phyloP scores from a whole-genome alignment of 2,888 invertebrate species.

The Trisateles emortualis region DNA sequence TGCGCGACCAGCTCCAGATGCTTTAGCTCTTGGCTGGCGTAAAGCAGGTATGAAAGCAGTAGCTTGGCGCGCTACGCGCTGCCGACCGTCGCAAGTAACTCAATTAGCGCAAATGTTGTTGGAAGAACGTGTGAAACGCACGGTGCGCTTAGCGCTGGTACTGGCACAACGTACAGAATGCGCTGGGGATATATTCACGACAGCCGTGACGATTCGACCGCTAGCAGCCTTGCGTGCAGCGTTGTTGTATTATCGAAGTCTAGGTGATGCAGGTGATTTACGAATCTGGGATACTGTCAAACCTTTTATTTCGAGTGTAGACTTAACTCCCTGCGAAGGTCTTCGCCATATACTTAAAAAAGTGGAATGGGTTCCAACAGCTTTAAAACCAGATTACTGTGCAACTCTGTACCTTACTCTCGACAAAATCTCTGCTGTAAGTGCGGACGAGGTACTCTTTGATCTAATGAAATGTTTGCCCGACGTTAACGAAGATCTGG shows the following conservation, averaged over 20 bases:
- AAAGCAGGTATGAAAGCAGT: slow-evolving; percentile 62
- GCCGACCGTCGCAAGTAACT: slow-evolving; percentile 47
- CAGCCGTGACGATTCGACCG: slow-evolving; percentile 52
- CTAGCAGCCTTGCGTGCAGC: slow-evolving; percentile 54
- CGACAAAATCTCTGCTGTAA: slow-evolving; percentile 31
- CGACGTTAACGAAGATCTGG: slow-evolving; percentile 43
- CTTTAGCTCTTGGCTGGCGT: slow-evolving; percentile 54
- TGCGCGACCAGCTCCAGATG: slow-evolving; percentile 53
- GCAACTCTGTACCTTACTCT: slow-evolving; percentile 49
- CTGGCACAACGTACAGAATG: slow-evolving; percentile 51
- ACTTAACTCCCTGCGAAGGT: slow-evolving; percentile 34
- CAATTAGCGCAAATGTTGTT: slow-evolving; percentile 47
- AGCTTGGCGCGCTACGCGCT: slow-evolving; percentile 55
- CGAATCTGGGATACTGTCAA: slow-evolving; percentile 62
- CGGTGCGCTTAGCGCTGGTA: slow-evolving; percentile 54
- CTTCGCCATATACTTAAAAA: slow-evolving; percentile 24
- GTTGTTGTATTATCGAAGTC: slow-evolving; percentile 44
- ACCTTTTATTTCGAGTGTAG: slow-evolving; percentile 47
- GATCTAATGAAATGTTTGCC: slow-evolving; percentile 51
- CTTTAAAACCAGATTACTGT: slow-evolving; percentile 59
- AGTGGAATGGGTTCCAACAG: slow-evolving; percentile 44
- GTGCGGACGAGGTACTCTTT: slow-evolving; percentile 43
- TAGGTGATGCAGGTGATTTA: slow-evolving; percentile 38
- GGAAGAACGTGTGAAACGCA: slow-evolving; percentile 45
- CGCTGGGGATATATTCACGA: slow-evolving; percentile 41